phyloP scores from a whole-genome alignment of 1,140 invertebrate genomes.

The Drosophila pachea region DNA sequence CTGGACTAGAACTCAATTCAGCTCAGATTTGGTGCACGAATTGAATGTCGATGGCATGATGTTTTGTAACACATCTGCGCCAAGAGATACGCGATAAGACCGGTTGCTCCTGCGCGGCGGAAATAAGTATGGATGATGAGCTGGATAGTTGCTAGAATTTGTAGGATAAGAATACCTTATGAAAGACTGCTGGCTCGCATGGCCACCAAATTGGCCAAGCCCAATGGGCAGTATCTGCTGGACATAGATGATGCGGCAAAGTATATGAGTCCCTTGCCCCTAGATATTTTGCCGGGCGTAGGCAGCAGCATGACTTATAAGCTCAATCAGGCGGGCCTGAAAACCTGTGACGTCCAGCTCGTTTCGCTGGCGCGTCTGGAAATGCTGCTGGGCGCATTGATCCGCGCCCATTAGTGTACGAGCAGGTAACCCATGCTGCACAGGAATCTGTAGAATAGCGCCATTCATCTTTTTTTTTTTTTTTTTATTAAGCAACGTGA shows the following conservation, averaged over 20 bases:
- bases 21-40: conserved; percentile 83
- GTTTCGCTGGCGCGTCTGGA: conserved; percentile 84
- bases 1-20: conserved; percentile 78
- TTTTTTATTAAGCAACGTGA: conserved; percentile 83
- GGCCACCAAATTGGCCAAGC: conserved; percentile 95
- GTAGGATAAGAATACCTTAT: no score
- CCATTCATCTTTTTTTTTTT: background rate
- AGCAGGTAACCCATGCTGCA: conserved; percentile 77
- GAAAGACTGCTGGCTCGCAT: conserved; percentile 88
- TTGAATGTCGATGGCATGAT: conserved; percentile 84
- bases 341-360: conserved; percentile 89
- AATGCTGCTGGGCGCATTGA: conserved; percentile 90
- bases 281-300: conserved; percentile 91
- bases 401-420: conserved; percentile 84
- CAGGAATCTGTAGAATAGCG: conserved; percentile 44
- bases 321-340: conserved; percentile 83
- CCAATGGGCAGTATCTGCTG: conserved; percentile 92
- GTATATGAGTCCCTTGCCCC: conserved; percentile 87
- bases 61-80: conserved; percentile 89
- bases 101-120: conserved; percentile 92
- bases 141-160: background rate
- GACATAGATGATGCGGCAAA: conserved; percentile 81
- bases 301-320: conserved; percentile 85
- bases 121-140: conserved; percentile 81
- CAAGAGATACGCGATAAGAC: conserved; percentile 89